phyloP scores from a whole-genome alignment of 2,888 invertebrate genomes.

The Laothoe populi region DNA sequence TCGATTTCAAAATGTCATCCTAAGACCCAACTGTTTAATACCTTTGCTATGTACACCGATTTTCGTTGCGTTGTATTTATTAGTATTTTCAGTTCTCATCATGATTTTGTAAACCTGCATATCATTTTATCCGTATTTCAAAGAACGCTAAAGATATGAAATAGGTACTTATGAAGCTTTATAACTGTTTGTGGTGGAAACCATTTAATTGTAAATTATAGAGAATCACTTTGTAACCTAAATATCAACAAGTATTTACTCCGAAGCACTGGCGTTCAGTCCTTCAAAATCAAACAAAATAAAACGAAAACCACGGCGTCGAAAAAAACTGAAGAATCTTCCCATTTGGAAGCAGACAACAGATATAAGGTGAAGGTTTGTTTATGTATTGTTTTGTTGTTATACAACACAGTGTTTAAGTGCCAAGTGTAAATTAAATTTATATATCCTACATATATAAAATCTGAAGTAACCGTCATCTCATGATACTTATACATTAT shows the following conservation, averaged over 20 bases:
- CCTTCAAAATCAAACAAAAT: constrained; percentile 42
- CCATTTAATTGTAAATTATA: not conserved
- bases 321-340: constrained; percentile 64
- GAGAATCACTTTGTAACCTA: constrained; percentile 38
- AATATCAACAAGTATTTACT: constrained; percentile 38
- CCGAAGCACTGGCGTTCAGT: constrained; percentile 46
- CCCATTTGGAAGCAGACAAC: constrained; percentile 60
- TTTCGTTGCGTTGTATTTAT: constrained; percentile 18
- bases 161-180: not conserved
- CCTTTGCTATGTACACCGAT: not conserved
- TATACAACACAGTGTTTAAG: not conserved
- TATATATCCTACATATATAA: not conserved
- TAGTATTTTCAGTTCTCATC: constrained; percentile 20
- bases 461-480: not conserved
- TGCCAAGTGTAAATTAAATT: too few species aligned
- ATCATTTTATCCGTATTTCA: not conserved
- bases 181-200: not conserved
- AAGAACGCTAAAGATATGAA: not conserved
- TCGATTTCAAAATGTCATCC: too few species aligned
- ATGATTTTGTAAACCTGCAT: constrained; percentile 14
- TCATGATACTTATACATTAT: not conserved
- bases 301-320: constrained; percentile 69
- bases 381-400: constrained; percentile 28
- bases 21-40: not conserved
- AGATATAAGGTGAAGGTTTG: constrained; percentile 58